phyloP scores from a whole-genome alignment of 2,888 invertebrate genomes.

The Nysson spinosus region DNA sequence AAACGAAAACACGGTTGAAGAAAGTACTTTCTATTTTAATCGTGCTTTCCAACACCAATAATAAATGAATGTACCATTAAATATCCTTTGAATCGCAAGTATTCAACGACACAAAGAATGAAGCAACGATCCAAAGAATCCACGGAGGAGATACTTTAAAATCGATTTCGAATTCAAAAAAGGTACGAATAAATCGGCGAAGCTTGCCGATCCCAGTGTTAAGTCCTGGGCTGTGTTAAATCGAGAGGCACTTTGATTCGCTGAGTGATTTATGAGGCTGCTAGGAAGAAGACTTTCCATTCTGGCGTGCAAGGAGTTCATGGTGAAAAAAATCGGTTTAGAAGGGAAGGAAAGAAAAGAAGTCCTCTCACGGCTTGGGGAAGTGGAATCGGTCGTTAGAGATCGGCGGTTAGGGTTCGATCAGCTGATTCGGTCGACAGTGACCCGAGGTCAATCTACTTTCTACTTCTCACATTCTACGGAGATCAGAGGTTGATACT shows the following conservation, averaged over 20 bases:
- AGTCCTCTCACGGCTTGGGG: not conserved
- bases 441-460: slow-evolving; percentile 72
- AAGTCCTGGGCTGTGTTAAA: too few species aligned
- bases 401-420: slow-evolving; percentile 17
- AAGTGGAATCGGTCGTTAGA: not conserved
- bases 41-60: too few species aligned
- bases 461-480: slow-evolving; percentile 70
- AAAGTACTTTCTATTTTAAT: too few species aligned
- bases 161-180: too few species aligned
- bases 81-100: too few species aligned
- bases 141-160: too few species aligned
- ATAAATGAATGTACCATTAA: too few species aligned
- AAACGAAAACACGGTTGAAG: too few species aligned
- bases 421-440: slow-evolving; percentile 60
- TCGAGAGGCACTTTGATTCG: slow-evolving; percentile 11
- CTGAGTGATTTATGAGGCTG: slow-evolving; percentile 16
- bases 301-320: slow-evolving; percentile 11
- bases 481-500: slow-evolving; percentile 51
- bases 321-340: not conserved
- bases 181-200: too few species aligned
- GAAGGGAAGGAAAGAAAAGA: not conserved
- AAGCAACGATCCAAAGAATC: too few species aligned
- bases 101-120: too few species aligned
- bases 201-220: too few species aligned
- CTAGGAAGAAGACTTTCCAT: slow-evolving; percentile 35